Percentiles rank a stretch among this genome's conserved stretches.
Conservation (phyloP, 2,113 vertebrate genomes). For the Vulpes lagopus region DNA sequence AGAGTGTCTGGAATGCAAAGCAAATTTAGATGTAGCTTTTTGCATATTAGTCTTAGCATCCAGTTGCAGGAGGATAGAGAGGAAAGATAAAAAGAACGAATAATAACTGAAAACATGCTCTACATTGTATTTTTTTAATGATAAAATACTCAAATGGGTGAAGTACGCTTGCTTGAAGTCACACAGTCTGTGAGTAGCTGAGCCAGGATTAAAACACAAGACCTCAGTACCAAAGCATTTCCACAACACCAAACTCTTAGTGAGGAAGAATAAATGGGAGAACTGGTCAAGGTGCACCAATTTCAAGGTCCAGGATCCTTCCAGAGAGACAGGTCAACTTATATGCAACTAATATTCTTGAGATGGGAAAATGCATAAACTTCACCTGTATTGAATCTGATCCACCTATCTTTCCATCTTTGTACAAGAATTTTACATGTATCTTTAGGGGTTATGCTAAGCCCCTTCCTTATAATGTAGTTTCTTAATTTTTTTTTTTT, state of each 20-base stretch:
- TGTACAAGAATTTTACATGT: conserved; percentile 12
- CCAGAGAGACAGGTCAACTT: background rate
- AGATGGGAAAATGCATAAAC: background rate
- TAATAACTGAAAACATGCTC: background rate
- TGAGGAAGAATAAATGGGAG: background rate
- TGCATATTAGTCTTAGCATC: background rate
- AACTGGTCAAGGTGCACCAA: background rate
- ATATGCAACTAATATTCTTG: background rate
- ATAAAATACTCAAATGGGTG: background rate
- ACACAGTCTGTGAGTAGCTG: background rate
- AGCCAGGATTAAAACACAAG: conserved; percentile 35
- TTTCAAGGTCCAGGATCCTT: background rate
- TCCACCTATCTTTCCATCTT: background rate
- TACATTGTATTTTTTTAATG: background rate
- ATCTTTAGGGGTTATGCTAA: background rate
- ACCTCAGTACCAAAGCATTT: background rate
- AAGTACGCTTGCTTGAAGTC: conserved; percentile 15
- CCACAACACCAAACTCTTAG: background rate
- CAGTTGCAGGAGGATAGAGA: background rate
- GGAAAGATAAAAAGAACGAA: background rate
- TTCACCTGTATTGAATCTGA: conserved; percentile 6
- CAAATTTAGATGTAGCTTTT: conserved; percentile 14
- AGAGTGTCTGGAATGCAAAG: background rate
- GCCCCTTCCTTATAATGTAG: background rate
- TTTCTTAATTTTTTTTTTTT: background rate